phyloP scores from a whole-genome alignment of 1,140 invertebrate genomes.

The Cheumatopsyche charites region DNA sequence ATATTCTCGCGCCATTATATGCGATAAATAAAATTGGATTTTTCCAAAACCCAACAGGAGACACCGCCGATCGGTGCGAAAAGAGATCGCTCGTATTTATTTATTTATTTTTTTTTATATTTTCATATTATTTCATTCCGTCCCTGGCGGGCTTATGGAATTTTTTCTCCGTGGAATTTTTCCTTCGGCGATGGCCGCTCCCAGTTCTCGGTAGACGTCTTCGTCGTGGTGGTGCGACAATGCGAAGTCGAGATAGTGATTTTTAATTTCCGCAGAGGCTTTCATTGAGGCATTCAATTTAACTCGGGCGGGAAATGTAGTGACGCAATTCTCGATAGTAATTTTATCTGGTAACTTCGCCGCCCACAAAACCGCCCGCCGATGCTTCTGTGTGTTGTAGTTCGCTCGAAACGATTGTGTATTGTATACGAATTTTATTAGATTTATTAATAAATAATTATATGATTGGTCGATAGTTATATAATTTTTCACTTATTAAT shows the following conservation, averaged over 20 bases:
- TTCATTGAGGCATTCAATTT: conserved; percentile 44
- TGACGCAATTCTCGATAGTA: conserved; percentile 27
- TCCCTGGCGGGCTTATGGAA: not conserved
- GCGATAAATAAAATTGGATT: conserved; percentile 26
- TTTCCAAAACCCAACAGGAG: not conserved
- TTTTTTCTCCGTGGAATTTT: not conserved
- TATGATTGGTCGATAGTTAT: no score
- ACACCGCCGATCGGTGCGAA: not conserved
- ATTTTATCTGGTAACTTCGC: conserved; percentile 7
- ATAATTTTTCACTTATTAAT: no score
- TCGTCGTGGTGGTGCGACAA: conserved; percentile 6
- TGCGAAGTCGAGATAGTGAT: conserved; percentile 37
- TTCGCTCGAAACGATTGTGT: no score
- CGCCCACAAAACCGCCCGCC: not conserved
- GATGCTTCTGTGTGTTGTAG: not conserved
- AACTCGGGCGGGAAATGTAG: conserved; percentile 22
- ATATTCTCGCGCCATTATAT: conserved; percentile 24
- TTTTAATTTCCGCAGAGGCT: conserved; percentile 45
- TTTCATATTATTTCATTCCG: not conserved
- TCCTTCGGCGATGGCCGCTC: not conserved
- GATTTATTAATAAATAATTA: no score
- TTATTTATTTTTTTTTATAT: no score
- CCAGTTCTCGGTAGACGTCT: not conserved
- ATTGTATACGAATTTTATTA: no score
- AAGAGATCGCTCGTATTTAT: not conserved